Base-by-base conservation (phyloP, 2,797 vertebrate species). In the Gorsachius magnificus region DNA sequence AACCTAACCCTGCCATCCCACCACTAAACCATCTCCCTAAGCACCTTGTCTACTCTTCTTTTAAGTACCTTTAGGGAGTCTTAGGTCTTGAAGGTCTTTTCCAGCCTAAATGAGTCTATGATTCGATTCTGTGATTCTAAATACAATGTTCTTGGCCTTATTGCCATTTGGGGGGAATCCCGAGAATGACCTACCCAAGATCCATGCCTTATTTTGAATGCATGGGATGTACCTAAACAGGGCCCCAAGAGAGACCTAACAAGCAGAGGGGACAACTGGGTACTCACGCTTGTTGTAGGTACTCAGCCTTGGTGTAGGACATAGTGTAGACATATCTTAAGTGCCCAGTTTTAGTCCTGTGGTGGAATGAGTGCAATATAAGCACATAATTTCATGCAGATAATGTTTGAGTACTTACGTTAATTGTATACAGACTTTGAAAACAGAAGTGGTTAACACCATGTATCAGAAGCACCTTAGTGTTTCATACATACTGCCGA, bases 131-230 rank as follows among this genome's bases (percentile, higher is more conserved):
- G 7, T 43, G 41, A 43, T 43, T 43, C 41, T 43, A 77, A 28
- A 68, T 31, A 8, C 0, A 31, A 33, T 31, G 50, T 41, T 78
- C 31, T 48, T 63, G 53, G 31, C n/a, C 28, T 56, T 75, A 25
- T 0, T 92, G 61, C 41, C 28, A 7, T 45, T 38, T 69, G 50
- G 7, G n/a, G 28, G 35, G 5, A 76, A 69, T 84, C 35, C 43
- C 0, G 0, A 41, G 53, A 68, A 35, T 41, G n/a, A 83, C 6
- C 45, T 54, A 17, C 10, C 28, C 11, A 28, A 66, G 56, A 57
- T 63, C 22, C 0, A 0, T 79, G 35, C 58, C 16, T 86, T 82
- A 18, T 68, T 26, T 48, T 64, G 68, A 77, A 46, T 66, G 64
- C 25, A 15, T 45, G 24, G 16, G 22, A 56, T 71, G 14, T 43